Conservation (phyloP, 2,797 vertebrate genomes). For the Girardinus metallicus region DNA sequence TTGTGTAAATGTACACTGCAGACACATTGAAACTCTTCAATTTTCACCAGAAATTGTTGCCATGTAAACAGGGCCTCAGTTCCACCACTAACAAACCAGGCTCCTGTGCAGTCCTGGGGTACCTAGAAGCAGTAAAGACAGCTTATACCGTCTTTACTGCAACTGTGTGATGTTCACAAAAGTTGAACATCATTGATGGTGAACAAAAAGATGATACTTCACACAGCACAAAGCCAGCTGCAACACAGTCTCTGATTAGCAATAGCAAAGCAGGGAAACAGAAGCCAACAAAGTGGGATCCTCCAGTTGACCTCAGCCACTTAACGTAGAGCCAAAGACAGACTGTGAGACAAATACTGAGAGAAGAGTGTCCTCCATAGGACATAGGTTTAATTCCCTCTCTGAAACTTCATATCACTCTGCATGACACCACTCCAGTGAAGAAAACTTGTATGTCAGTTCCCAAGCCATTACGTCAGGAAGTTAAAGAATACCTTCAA, state of each 20-base stretch:
- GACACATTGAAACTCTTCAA: too few species aligned
- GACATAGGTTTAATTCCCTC: not conserved
- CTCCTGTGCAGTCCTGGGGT: not conserved
- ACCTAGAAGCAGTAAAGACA: not conserved
- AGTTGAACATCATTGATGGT: too few species aligned
- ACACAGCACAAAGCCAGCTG: too few species aligned
- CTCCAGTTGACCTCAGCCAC: not conserved
- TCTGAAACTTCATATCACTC: not conserved
- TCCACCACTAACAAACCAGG: too few species aligned
- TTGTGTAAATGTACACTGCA: too few species aligned
- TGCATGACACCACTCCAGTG: not conserved
- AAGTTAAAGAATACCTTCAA: constrained; percentile 2
- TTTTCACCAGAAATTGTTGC: too few species aligned
- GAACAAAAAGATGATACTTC: too few species aligned
- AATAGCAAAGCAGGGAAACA: not conserved
- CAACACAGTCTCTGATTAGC: too few species aligned
- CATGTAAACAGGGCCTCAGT: too few species aligned
- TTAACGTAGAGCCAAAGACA: not conserved
- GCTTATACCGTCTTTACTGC: not conserved
- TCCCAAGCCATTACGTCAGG: not conserved
- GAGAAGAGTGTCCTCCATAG: not conserved
- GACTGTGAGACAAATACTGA: not conserved
- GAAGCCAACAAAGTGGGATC: too few species aligned
- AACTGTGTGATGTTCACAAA: too few species aligned
- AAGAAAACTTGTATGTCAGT: not conserved